Evolutionary conservation across 2,888 invertebrate genomes (phyloP).

Genomic region (Corbicula japonica): DNA sequence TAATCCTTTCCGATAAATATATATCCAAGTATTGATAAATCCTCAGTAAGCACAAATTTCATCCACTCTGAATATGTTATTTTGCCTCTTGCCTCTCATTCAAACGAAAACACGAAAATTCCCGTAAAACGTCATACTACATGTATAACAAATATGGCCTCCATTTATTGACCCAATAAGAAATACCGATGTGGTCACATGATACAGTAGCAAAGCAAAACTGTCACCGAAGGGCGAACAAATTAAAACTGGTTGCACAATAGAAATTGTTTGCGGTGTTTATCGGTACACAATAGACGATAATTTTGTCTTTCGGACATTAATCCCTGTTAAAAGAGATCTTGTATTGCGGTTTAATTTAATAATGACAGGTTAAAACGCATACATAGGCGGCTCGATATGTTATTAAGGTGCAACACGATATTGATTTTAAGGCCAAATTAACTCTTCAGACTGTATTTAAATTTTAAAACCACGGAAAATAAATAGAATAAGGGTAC

Average conservation of each 20-base stretch:
- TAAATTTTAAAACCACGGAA: too few relatives aligned
- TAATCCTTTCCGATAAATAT: not conserved
- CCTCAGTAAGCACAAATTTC: not conserved
- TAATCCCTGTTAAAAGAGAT: not conserved
- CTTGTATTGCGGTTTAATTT: conserved; percentile 15
- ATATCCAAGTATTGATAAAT: conserved; percentile 11
- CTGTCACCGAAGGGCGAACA: conserved; percentile 61
- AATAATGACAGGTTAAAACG: conserved; percentile 35
- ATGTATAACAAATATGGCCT: conserved; percentile 50
- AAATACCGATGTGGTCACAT: conserved; percentile 57
- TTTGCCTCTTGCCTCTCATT: conserved; percentile 42
- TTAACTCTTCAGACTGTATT: not conserved
- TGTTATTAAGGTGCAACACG: not conserved
- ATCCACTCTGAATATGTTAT: conserved; percentile 3
- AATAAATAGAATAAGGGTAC: too few relatives aligned
- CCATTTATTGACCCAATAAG: conserved; percentile 59
- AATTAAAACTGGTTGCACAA: conserved; percentile 36
- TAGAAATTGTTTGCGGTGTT: conserved; percentile 38
- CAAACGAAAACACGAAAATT: conserved; percentile 46
- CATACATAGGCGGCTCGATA: not conserved
- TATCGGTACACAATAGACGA: conserved; percentile 37
- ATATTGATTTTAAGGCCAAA: conserved; percentile 14
- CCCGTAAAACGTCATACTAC: conserved; percentile 31
- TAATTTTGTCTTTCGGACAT: conserved; percentile 32
- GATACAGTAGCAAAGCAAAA: conserved; percentile 35